These are phyloP conservation scores for Pipistrellus kuhlii DNA, from an alignment of 2,797 vertebrate species.

Conservation along the genomic window DNA sequence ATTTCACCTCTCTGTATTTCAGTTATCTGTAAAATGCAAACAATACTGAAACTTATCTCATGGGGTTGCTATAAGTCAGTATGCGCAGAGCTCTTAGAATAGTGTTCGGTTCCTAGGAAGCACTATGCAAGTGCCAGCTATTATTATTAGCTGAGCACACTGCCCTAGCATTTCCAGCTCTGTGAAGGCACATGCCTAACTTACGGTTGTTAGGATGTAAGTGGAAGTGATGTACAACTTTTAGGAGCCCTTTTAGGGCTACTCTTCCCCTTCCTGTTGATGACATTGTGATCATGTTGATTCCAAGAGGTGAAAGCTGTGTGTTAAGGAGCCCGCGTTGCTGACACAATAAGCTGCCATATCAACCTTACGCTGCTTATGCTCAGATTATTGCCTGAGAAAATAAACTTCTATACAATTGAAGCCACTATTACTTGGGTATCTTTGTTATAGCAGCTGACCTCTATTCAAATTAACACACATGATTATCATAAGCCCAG, in stretches of 20 bases:
- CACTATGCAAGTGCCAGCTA: not conserved
- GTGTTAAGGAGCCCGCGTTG: not conserved
- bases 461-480: not conserved
- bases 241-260: not conserved
- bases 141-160: not conserved
- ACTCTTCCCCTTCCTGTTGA: not conserved
- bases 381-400: not conserved
- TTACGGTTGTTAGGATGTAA: not conserved
- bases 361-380: not conserved
- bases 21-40: not conserved
- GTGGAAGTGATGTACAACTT: not conserved
- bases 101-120: not conserved
- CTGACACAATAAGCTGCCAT: not conserved
- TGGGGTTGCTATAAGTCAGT: not conserved
- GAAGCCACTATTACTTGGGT: not conserved
- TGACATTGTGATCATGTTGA: not conserved
- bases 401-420: slow-evolving; percentile 11
- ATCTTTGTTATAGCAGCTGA: not conserved
- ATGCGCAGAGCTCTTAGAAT: not conserved
- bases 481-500: not conserved
- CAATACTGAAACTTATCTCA: not conserved
- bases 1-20: not conserved
- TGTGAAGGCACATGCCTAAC: not conserved
- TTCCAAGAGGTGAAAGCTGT: not conserved
- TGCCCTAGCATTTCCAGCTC: not conserved